A percentile compares a stretch with the other conserved stretches of the same genome.
phyloP scores from a whole-genome alignment of 2,888 invertebrate genomes.

The Brachynemurus nebulosus region DNA sequence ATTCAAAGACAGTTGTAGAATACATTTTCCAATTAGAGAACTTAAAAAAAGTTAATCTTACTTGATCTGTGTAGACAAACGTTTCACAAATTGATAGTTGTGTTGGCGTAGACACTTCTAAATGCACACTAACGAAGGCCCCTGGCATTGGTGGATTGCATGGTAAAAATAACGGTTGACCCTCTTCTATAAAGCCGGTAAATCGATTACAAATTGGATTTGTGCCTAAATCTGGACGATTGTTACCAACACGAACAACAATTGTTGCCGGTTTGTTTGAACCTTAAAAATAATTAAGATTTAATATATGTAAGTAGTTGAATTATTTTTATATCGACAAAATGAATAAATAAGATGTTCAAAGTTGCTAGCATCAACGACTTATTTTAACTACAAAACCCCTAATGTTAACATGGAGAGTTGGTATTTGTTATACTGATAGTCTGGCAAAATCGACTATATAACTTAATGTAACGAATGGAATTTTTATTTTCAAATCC shows the following conservation, averaged over 20 bases:
- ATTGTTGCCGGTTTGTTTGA: conserved; percentile 68
- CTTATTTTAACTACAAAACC: no score
- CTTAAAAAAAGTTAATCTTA: conserved; percentile 16
- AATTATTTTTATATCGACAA: no score
- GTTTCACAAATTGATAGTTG: conserved; percentile 85
- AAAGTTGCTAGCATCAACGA: no score
- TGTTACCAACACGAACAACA: conserved; percentile 83
- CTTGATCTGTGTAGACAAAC: conserved; percentile 84
- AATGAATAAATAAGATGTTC: no score
- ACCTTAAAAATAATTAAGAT: conserved; percentile 40
- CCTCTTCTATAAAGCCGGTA: conserved; percentile 74
- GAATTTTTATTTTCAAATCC: no score
- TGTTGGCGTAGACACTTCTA: conserved; percentile 59
- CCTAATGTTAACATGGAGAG: no score
- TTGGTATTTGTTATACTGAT: no score
- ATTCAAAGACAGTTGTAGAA: neutral
- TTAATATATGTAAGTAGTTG: no score
- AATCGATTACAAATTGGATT: conserved; percentile 88
- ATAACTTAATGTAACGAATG: no score
- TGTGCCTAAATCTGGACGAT: conserved; percentile 78
- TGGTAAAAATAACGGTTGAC: conserved; percentile 79
- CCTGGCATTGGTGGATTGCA: conserved; percentile 94
- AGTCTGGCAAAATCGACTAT: no score
- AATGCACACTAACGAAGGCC: conserved; percentile 83
- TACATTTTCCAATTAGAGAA: no score